Evolutionary conservation across 2,113 vertebrate genomes (phyloP).

Genomic region (Oryzias melastigma): DNA sequence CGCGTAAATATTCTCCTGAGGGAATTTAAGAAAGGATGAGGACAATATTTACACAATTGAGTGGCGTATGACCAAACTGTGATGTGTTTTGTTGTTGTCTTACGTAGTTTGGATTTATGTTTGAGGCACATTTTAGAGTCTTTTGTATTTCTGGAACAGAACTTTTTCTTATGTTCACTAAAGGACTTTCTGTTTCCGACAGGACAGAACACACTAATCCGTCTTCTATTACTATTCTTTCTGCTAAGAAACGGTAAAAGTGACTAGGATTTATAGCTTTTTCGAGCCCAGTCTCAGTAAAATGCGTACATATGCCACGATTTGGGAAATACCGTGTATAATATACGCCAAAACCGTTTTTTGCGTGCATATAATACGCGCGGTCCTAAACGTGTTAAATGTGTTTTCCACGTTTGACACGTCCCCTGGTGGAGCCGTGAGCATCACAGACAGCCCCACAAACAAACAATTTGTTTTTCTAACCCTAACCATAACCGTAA

Average conservation of each 20-base stretch:
- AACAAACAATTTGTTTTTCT: no score
- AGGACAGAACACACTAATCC: neutral
- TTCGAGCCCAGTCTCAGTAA: no score
- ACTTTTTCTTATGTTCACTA: constrained; percentile 4
- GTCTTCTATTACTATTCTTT: neutral
- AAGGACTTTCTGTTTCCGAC: neutral
- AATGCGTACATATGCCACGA: no score
- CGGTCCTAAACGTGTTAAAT: no score
- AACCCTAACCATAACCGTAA: no score
- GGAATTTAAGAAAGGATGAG: constrained; percentile 50
- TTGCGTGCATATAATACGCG: no score
- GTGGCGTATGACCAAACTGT: constrained; percentile 20
- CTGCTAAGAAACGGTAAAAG: neutral
- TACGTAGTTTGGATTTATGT: constrained; percentile 9
- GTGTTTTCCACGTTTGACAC: no score
- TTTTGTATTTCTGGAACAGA: constrained; percentile 2
- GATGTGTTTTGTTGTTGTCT: constrained; percentile 19
- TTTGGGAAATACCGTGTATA: no score
- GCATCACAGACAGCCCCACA: no score
- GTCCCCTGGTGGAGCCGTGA: no score
- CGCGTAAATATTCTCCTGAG: constrained; percentile 38
- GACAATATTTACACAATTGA: constrained; percentile 31
- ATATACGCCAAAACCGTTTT: no score
- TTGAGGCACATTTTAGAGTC: constrained; percentile 6
- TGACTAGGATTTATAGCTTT: neutral